These are phyloP conservation scores for Drepana arcuata DNA, from an alignment of 1,140 invertebrate genomes.

Conservation along the genomic window DNA sequence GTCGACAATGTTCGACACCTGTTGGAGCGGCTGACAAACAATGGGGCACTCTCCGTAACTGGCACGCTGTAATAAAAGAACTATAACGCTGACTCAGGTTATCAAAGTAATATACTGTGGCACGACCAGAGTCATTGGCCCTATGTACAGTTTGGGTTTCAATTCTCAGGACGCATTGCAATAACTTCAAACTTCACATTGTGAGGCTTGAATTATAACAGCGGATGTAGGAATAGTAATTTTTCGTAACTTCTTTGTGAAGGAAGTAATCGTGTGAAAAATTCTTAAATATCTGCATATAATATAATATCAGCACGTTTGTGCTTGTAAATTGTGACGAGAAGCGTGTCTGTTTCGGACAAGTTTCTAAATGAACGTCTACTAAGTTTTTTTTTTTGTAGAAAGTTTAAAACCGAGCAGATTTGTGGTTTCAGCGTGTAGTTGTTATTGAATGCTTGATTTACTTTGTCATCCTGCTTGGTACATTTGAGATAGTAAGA, in stretches of 20 bases:
- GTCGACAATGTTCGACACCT: too few relatives aligned
- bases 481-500: too few relatives aligned
- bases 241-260: conserved; percentile 63
- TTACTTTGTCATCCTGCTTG: too few relatives aligned
- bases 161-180: conserved; percentile 24
- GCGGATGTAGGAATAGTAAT: conserved; percentile 35
- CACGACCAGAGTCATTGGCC: conserved; percentile 19
- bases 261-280: conserved; percentile 65
- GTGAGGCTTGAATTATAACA: conserved; percentile 22
- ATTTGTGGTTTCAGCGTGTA: too few relatives aligned
- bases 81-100: too few relatives aligned
- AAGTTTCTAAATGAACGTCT: conserved; percentile 5
- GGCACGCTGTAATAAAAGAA: too few relatives aligned
- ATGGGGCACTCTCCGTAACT: too few relatives aligned
- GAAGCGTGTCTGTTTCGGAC: conserved; percentile 3
- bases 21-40: too few relatives aligned
- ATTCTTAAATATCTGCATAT: conserved; percentile 24
- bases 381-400: conserved; percentile 4
- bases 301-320: conserved; percentile 31
- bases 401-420: too few relatives aligned
- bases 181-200: conserved; percentile 32
- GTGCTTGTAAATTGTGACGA: conserved; percentile 17
- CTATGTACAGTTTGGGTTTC: conserved; percentile 10
- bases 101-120: too few relatives aligned
- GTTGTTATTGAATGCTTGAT: too few relatives aligned